phyloP scores from a whole-genome alignment of 2,113 vertebrate genomes.

The Etheostoma spectabile region DNA sequence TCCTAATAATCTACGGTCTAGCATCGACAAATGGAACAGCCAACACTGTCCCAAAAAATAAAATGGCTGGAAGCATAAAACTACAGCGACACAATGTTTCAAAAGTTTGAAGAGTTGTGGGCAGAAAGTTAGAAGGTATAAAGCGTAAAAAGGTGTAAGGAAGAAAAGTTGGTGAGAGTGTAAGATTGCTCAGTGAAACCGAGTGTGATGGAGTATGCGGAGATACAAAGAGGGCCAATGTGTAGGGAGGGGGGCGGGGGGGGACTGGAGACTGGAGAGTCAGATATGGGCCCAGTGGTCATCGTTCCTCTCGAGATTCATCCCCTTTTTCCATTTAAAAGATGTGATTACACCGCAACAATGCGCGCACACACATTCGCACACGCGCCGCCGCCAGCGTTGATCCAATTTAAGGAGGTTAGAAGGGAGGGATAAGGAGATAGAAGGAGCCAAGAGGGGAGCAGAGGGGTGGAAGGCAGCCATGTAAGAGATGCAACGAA shows the following conservation, averaged over 20 bases:
- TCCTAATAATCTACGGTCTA: not conserved
- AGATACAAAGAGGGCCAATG: conserved; percentile 41
- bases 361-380: conserved; percentile 47
- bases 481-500: conserved; percentile 45
- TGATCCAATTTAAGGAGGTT: conserved; percentile 76
- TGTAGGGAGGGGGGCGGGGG: not conserved
- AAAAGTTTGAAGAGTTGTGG: conserved; percentile 19
- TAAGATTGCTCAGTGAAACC: conserved; percentile 44
- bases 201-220: conserved; percentile 53
- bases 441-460: conserved; percentile 50
- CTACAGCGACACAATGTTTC: not conserved
- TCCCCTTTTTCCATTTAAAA: conserved; percentile 75
- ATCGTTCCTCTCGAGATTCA: conserved; percentile 71
- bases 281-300: conserved; percentile 64
- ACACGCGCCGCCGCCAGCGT: conserved; percentile 41
- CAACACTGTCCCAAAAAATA: not conserved
- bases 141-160: conserved; percentile 8
- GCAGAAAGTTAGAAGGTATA: conserved; percentile 29
- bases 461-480: conserved; percentile 41
- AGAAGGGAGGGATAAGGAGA: conserved; percentile 71
- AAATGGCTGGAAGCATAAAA: not conserved
- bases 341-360: conserved; percentile 75
- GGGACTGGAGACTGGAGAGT: conserved; percentile 34
- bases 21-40: not conserved
- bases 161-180: conserved; percentile 27